phyloP scores from a whole-genome alignment of 2,113 vertebrate species.

The Peromyscus californicus region DNA sequence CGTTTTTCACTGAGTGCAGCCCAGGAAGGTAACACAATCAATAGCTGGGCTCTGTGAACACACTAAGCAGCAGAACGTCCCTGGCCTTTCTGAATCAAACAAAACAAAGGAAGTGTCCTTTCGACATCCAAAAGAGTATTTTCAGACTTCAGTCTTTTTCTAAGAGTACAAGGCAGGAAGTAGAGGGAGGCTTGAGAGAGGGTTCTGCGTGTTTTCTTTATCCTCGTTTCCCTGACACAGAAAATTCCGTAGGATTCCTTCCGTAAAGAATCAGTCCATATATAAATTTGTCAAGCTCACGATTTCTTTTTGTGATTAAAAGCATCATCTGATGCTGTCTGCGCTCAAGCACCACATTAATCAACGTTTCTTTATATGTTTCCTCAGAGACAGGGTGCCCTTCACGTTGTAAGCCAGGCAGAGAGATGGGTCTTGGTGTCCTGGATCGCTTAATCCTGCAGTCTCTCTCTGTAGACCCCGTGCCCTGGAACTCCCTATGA shows the following conservation, averaged over 20 bases:
- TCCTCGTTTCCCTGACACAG: neutral
- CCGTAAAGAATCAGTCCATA: neutral
- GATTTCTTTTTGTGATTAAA: constrained; percentile 19
- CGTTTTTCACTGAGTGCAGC: neutral
- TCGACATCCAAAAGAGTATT: constrained; percentile 50
- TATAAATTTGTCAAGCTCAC: constrained; percentile 11
- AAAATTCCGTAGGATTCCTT: neutral
- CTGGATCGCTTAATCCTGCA: neutral
- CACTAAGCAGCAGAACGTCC: constrained; percentile 42
- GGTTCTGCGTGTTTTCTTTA: neutral
- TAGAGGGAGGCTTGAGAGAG: neutral
- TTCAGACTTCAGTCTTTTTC: constrained; percentile 33
- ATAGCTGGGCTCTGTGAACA: constrained; percentile 40
- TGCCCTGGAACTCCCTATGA: neutral
- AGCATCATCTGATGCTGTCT: neutral
- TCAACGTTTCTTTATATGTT: neutral
- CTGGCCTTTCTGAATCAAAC: constrained; percentile 50
- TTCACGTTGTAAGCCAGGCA: neutral
- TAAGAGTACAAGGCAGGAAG: constrained; percentile 55
- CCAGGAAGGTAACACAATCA: constrained; percentile 47
- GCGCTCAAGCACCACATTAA: neutral
- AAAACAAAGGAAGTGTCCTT: constrained; percentile 59
- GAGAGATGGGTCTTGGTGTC: neutral
- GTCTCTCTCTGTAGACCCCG: neutral
- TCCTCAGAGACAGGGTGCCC: neutral